phyloP scores from a whole-genome alignment of 2,888 invertebrate genomes.

The Crocallis elinguaria region DNA sequence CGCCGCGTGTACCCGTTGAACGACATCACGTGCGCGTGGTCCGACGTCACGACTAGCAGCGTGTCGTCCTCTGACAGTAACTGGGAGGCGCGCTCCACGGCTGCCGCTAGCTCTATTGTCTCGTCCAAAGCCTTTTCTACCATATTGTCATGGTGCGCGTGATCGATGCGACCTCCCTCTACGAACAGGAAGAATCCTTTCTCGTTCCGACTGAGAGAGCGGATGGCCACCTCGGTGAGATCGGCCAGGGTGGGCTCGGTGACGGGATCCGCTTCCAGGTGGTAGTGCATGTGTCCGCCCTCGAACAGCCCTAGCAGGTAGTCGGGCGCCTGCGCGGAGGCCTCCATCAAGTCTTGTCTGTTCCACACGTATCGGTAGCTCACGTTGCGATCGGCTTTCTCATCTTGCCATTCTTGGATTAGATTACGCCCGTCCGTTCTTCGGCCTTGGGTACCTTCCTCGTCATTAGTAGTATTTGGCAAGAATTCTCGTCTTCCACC shows the following conservation, averaged over 20 bases:
- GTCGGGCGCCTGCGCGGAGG: constrained; percentile 79
- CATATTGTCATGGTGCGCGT: constrained; percentile 86
- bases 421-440: constrained; percentile 86
- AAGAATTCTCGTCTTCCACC: constrained; percentile 89
- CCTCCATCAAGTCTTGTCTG: constrained; percentile 81
- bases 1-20: constrained; percentile 88
- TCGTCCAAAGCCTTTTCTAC: constrained; percentile 87
- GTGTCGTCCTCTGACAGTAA: constrained; percentile 86
- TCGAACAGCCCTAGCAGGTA: constrained; percentile 87
- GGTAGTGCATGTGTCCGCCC: constrained; percentile 86
- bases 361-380: constrained; percentile 84
- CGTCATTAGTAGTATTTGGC: constrained; percentile 81
- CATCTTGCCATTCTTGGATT: constrained; percentile 86
- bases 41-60: constrained; percentile 90
- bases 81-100: constrained; percentile 78
- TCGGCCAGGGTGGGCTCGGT: constrained; percentile 77
- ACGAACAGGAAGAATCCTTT: constrained; percentile 92
- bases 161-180: constrained; percentile 88
- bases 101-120: constrained; percentile 86
- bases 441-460: constrained; percentile 71
- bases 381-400: constrained; percentile 63
- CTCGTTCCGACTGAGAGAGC: constrained; percentile 85
- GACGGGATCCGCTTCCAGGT: constrained; percentile 78
- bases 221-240: constrained; percentile 86
- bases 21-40: constrained; percentile 90